These are phyloP conservation scores for Corythornis cristatus DNA, from an alignment of 2,113 vertebrate genomes.

Conservation along the genomic window DNA sequence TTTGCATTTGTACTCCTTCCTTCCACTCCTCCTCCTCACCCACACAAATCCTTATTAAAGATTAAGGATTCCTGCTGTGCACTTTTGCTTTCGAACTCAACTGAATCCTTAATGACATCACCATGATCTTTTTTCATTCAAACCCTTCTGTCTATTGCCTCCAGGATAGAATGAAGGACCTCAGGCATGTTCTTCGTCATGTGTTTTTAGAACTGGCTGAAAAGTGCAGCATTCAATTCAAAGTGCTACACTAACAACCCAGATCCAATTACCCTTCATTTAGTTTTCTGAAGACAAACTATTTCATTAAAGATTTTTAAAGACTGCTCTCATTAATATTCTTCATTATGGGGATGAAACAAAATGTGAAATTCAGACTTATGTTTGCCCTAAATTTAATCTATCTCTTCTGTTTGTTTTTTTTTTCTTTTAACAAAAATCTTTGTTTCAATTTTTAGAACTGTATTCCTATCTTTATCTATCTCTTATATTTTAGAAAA, in stretches of 20 bases:
- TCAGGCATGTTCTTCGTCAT: neutral
- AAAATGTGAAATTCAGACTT: neutral
- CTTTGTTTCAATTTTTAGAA: neutral
- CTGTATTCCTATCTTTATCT: neutral
- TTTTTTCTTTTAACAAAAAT: neutral
- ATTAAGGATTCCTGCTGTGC: neutral
- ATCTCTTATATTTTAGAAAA: neutral
- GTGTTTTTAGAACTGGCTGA: neutral
- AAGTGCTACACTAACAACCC: neutral
- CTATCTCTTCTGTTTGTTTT: fast-evolving
- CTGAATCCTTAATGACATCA: neutral
- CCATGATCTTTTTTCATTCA: neutral
- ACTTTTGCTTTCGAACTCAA: neutral
- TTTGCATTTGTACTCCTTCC: neutral
- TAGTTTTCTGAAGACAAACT: neutral
- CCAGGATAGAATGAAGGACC: neutral
- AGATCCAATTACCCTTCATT: neutral
- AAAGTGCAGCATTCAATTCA: neutral
- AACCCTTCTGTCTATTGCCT: neutral
- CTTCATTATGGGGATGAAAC: neutral
- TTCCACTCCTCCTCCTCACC: neutral
- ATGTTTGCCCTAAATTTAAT: neutral
- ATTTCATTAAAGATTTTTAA: neutral
- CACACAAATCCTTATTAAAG: fast-evolving
- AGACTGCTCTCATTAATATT: neutral